These are phyloP conservation scores for Ormyrus thymus DNA, from an alignment of 2,888 invertebrate species.

Conservation along the genomic window DNA sequence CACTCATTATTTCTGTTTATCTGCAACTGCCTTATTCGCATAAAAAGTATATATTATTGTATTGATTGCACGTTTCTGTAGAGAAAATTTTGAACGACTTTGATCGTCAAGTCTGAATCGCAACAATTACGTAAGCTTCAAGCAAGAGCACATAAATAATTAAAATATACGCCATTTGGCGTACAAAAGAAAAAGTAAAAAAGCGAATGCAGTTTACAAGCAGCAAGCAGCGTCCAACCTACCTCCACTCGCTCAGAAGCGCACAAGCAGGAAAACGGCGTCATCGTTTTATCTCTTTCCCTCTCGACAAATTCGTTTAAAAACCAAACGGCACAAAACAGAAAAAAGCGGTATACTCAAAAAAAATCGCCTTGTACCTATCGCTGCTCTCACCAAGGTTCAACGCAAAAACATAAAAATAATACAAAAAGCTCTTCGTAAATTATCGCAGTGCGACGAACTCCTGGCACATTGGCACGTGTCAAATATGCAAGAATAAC, in stretches of 20 bases:
- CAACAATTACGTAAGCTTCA: too few species aligned
- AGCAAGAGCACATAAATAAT: too few species aligned
- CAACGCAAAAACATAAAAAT: not conserved
- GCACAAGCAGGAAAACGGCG: conserved; percentile 72
- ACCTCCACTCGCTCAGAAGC: conserved; percentile 72
- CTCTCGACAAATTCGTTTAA: not conserved
- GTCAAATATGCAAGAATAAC: conserved; percentile 52
- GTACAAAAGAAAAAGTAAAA: too few species aligned
- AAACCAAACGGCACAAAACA: not conserved
- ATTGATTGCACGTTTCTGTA: not conserved
- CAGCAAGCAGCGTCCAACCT: conserved; percentile 60
- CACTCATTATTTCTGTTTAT: not conserved
- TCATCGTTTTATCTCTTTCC: conserved; percentile 42
- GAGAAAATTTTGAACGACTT: not conserved
- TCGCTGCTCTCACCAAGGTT: not conserved
- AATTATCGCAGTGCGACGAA: conserved; percentile 4
- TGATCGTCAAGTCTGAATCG: too few species aligned
- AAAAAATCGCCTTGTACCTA: not conserved
- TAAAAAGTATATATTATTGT: too few species aligned
- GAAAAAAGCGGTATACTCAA: not conserved
- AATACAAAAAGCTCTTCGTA: not conserved
- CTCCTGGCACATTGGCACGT: conserved; percentile 49
- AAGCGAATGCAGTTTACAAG: too few species aligned
- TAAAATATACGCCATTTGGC: too few species aligned
- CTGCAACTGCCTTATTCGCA: not conserved